phyloP scores from a whole-genome alignment of 2,797 vertebrate species.

The Gymnoscopelus braueri region DNA sequence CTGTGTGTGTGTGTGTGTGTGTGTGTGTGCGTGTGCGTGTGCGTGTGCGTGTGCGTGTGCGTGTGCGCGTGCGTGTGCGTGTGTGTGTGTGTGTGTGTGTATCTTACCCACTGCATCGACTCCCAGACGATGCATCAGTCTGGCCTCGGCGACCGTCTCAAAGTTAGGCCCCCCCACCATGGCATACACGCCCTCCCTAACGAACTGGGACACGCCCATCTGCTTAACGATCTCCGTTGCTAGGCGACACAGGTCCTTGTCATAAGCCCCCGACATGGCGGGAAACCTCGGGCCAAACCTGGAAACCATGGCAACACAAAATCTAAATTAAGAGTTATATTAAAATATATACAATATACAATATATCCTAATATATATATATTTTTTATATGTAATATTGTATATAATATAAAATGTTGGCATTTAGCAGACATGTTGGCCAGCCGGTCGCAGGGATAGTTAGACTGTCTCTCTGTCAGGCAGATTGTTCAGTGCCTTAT shows the following conservation, averaged over 20 bases:
- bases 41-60: background rate
- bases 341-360: background rate
- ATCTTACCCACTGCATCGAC: constrained; percentile 85
- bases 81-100: constrained; percentile 9
- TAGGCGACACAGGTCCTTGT: constrained; percentile 74
- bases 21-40: too few relatives aligned
- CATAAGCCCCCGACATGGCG: constrained; percentile 83
- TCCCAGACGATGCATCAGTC: constrained; percentile 80
- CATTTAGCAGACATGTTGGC: too few relatives aligned
- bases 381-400: background rate
- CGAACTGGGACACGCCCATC: constrained; percentile 67
- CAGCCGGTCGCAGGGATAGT: too few relatives aligned
- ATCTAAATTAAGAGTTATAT: background rate
- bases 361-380: background rate
- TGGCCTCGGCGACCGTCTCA: constrained; percentile 84
- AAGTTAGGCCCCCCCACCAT: constrained; percentile 88
- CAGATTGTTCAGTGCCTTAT: too few relatives aligned
- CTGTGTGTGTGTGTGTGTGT: too few relatives aligned
- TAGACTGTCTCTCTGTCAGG: too few relatives aligned
- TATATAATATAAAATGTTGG: too few relatives aligned
- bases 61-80: background rate
- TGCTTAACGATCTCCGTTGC: constrained; percentile 77
- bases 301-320: background rate
- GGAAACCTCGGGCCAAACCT: constrained; percentile 89
- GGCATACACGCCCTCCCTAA: constrained; percentile 85